phyloP scores from a whole-genome alignment of 2,888 invertebrate species.

The Drosophila robusta region DNA sequence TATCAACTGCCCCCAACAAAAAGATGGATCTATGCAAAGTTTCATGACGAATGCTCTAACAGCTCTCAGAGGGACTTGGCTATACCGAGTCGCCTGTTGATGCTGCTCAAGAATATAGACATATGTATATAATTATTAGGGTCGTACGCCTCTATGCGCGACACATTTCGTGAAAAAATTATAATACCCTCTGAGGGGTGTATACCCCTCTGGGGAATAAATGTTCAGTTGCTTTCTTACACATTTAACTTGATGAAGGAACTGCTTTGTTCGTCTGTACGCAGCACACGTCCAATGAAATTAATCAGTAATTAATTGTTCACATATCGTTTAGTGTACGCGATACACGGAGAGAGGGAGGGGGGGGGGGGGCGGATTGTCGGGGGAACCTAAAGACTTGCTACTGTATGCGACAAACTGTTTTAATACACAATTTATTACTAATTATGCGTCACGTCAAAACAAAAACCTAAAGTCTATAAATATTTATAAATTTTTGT shows the following conservation, averaged over 20 bases:
- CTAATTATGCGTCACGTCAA: conserved; percentile 74
- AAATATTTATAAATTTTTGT: conserved; percentile 68
- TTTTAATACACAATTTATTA: conserved; percentile 57
- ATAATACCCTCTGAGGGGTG: background rate
- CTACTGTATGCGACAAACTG: conserved; percentile 54
- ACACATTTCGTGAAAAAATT: background rate
- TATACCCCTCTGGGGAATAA: background rate
- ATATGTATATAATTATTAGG: too few species aligned
- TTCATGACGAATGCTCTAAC: too few species aligned
- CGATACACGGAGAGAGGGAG: conserved; percentile 1
- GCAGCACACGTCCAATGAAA: conserved; percentile 55
- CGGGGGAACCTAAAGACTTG: conserved; percentile 21
- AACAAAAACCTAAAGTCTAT: conserved; percentile 65
- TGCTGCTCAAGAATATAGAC: too few species aligned
- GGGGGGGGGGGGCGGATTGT: background rate
- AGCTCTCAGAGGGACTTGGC: too few species aligned
- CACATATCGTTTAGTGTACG: conserved; percentile 47
- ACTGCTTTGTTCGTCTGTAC: conserved; percentile 14
- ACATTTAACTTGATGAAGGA: background rate
- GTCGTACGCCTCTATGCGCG: too few species aligned
- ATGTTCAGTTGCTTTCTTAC: background rate
- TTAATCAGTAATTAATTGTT: conserved; percentile 73
- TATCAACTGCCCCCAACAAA: too few species aligned
- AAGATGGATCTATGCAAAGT: too few species aligned
- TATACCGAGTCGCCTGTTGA: too few species aligned